phyloP scores from a whole-genome alignment of 2,797 vertebrate species.

The Notoglanidium macrostoma region DNA sequence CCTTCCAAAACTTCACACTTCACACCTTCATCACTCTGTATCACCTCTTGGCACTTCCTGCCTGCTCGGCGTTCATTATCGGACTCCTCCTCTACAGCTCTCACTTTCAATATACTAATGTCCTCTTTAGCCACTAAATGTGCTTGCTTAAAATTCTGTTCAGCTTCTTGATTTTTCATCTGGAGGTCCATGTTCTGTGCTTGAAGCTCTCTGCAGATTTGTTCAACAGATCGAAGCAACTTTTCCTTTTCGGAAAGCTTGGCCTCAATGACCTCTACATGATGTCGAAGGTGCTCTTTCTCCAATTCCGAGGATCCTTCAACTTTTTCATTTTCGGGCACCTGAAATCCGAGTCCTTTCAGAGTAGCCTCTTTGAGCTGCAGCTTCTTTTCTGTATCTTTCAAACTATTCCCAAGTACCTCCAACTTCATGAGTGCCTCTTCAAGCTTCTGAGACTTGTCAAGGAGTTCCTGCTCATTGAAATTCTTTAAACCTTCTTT shows the following conservation, averaged over 20 bases:
- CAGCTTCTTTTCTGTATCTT: slow-evolving; percentile 79
- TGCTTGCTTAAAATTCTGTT: slow-evolving; percentile 59
- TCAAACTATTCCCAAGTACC: slow-evolving; percentile 74
- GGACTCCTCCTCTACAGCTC: slow-evolving; percentile 36
- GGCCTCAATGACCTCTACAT: slow-evolving; percentile 65
- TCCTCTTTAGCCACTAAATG: slow-evolving; percentile 67
- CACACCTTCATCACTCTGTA: slow-evolving; percentile 60
- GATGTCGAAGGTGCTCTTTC: slow-evolving; percentile 64
- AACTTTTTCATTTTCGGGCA: slow-evolving; percentile 59
- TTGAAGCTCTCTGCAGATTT: slow-evolving; percentile 67
- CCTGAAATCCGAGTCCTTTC: slow-evolving; percentile 77
- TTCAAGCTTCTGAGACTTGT: slow-evolving; percentile 77
- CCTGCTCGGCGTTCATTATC: slow-evolving; percentile 52
- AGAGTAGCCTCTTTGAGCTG: slow-evolving; percentile 80
- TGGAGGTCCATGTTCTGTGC: slow-evolving; percentile 67
- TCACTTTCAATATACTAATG: slow-evolving; percentile 62
- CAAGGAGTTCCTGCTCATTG: slow-evolving; percentile 76
- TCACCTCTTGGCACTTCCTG: slow-evolving; percentile 42
- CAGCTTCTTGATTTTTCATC: slow-evolving; percentile 62
- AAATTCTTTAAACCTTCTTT: slow-evolving; percentile 72
- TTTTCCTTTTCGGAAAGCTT: slow-evolving; percentile 66
- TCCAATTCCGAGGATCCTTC: slow-evolving; percentile 59
- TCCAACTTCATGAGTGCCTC: slow-evolving; percentile 78
- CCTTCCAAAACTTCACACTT: slow-evolving; percentile 70
- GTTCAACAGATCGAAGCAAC: slow-evolving; percentile 62